phyloP scores from a whole-genome alignment of 2,797 vertebrate species.

The Botia kubotai region DNA sequence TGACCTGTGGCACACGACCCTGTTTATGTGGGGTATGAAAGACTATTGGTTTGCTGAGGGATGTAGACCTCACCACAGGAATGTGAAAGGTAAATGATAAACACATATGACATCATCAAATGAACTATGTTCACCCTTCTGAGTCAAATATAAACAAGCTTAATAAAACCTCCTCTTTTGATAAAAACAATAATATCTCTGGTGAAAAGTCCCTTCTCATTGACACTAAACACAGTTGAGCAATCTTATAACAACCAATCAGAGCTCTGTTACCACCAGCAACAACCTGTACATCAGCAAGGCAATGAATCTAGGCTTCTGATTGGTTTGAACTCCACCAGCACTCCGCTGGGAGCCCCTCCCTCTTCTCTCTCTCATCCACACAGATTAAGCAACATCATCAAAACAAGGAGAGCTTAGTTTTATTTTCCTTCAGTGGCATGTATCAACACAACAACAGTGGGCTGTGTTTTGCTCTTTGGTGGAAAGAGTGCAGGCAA shows the following conservation, averaged over 20 bases:
- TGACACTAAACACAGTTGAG: conserved; percentile 71
- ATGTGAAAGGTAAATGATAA: conserved; percentile 34
- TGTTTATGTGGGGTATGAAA: conserved; percentile 29
- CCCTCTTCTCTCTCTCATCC: conserved; percentile 60
- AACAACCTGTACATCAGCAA: conserved; percentile 74
- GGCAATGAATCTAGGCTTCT: conserved; percentile 62
- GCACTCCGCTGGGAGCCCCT: conserved; percentile 53
- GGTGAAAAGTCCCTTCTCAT: conserved; percentile 71
- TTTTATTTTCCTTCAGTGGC: conserved; percentile 79
- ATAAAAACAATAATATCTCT: conserved; percentile 75
- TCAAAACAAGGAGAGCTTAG: conserved; percentile 82
- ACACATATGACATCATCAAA: conserved; percentile 28
- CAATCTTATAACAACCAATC: conserved; percentile 74
- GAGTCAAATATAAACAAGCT: conserved; percentile 73
- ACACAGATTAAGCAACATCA: conserved; percentile 78
- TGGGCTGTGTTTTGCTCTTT: conserved; percentile 51
- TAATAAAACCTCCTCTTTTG: conserved; percentile 70
- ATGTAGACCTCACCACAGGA: neutral
- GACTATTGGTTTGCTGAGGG: neutral
- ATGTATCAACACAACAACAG: conserved; percentile 64
- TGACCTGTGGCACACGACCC: conserved; percentile 40
- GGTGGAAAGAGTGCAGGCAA: conserved; percentile 37
- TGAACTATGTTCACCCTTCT: conserved; percentile 13
- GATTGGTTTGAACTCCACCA: conserved; percentile 67
- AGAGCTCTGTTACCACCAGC: conserved; percentile 81